Evolutionary conservation across 2,888 invertebrate species (phyloP).

Genomic region (Actias luna): DNA sequence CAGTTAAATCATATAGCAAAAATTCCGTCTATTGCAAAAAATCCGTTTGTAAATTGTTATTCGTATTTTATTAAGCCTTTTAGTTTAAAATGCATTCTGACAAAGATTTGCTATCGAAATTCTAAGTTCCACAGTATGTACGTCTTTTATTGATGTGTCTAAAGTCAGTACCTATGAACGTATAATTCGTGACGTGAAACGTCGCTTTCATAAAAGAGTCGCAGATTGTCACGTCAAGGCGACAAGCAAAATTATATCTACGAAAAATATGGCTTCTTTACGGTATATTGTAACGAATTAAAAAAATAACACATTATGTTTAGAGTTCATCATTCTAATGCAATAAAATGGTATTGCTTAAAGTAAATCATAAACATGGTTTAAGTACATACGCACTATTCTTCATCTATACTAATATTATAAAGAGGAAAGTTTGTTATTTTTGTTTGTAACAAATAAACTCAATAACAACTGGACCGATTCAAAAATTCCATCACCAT

Average conservation of each 20-base stretch:
- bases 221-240: slow-evolving; percentile 3
- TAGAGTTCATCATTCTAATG: neutral
- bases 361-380: too few species aligned
- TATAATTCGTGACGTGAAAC: neutral
- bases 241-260: slow-evolving; percentile 4
- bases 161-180: neutral
- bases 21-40: too few species aligned
- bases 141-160: neutral
- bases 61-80: neutral
- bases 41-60: too few species aligned
- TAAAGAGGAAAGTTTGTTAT: too few species aligned
- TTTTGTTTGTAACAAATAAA: too few species aligned
- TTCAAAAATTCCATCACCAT: too few species aligned
- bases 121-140: neutral
- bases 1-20: too few species aligned
- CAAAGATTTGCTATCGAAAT: neutral
- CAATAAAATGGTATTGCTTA: neutral
- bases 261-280: neutral
- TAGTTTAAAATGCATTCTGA: neutral
- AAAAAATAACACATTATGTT: neutral
- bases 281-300: neutral
- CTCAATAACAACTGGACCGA: too few species aligned
- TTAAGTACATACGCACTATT: too few species aligned
- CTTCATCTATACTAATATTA: too few species aligned
- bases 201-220: neutral